A percentile compares a stretch with the other conserved stretches of the same genome.
phyloP scores from a whole-genome alignment of 2,113 vertebrate species.

The Trochalopteron elliotii region DNA sequence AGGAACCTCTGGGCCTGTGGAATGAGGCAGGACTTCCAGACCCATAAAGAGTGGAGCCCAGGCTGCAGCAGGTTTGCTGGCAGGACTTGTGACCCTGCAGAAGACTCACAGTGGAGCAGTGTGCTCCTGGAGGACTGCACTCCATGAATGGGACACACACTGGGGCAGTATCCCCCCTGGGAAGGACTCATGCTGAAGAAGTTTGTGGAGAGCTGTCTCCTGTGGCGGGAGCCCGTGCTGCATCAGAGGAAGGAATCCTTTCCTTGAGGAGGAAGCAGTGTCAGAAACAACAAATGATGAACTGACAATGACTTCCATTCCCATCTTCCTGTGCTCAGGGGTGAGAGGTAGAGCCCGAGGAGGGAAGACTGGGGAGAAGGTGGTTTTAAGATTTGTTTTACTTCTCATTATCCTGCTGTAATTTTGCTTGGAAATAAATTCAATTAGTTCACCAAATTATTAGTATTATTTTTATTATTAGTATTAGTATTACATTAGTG shows the following conservation, averaged over 20 bases:
- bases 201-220: background rate
- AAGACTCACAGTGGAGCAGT: background rate
- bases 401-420: background rate
- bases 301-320: background rate
- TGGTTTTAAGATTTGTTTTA: background rate
- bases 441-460: rapidly evolving
- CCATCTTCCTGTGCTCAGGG: rapidly evolving
- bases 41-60: background rate
- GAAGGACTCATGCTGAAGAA: background rate
- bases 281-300: background rate
- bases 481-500: too few relatives aligned
- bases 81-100: background rate
- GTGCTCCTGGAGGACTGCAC: background rate
- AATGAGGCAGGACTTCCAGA: background rate
- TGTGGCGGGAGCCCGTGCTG: background rate
- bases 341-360: rapidly evolving
- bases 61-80: background rate
- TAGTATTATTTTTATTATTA: too few relatives aligned
- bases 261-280: background rate
- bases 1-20: background rate
- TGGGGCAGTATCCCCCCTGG: rapidly evolving
- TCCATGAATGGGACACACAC: too few relatives aligned
- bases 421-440: background rate
- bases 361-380: background rate
- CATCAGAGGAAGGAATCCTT: background rate